phyloP scores from a whole-genome alignment of 2,888 invertebrate species.

The Temnothorax unifasciatus region DNA sequence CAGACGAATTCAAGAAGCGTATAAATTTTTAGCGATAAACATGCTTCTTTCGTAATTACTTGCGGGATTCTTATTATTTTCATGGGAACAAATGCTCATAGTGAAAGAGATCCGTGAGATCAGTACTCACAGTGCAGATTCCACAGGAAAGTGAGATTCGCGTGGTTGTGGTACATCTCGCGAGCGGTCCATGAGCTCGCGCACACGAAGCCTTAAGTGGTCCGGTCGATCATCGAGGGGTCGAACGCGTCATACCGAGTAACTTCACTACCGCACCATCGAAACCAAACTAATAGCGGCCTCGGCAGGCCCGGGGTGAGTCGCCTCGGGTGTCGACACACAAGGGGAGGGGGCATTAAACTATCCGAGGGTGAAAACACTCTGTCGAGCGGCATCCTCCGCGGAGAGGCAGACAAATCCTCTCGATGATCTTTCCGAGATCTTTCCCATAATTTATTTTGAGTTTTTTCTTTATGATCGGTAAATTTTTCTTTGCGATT shows the following conservation, averaged over 20 bases:
- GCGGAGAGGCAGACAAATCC: not conserved
- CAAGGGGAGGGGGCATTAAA: slow-evolving; percentile 59
- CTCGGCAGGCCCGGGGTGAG: slow-evolving; percentile 79
- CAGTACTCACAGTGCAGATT: slow-evolving; percentile 80
- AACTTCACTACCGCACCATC: slow-evolving; percentile 82
- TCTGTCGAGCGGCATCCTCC: not conserved
- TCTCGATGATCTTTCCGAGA: not conserved
- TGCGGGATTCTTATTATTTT: not conserved
- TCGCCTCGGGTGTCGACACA: slow-evolving; percentile 71
- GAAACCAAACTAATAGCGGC: slow-evolving; percentile 83
- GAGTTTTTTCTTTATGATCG: not conserved
- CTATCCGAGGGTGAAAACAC: slow-evolving; percentile 64
- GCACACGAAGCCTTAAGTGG: slow-evolving; percentile 70
- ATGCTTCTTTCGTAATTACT: not conserved
- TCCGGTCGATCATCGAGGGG: slow-evolving; percentile 71
- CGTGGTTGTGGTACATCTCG: slow-evolving; percentile 82
- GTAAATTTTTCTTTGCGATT: not conserved
- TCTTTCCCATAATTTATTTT: not conserved
- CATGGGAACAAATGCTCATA: not conserved
- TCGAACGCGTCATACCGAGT: slow-evolving; percentile 79
- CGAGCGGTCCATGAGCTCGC: slow-evolving; percentile 51
- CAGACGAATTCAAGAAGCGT: not conserved
- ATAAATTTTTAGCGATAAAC: not conserved
- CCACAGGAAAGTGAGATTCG: slow-evolving; percentile 84
- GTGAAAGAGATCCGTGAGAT: not conserved